Conservation (phyloP, 2,113 vertebrate species). For the Sclerurus mexicanus region DNA sequence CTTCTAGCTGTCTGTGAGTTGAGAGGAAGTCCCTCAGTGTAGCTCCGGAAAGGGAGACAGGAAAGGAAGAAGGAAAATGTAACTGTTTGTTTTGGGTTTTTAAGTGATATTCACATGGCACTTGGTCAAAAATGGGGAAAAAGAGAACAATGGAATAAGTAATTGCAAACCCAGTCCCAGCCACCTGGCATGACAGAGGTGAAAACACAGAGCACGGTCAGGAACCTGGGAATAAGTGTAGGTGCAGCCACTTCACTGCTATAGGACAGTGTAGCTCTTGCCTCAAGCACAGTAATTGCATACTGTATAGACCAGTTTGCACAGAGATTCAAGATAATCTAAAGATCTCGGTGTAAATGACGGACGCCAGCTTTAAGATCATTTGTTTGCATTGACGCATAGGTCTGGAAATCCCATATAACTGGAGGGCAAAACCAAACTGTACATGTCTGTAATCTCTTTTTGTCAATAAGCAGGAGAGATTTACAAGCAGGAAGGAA, state of each 20-base stretch:
- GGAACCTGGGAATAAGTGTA: background rate
- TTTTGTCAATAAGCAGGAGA: constrained; percentile 73
- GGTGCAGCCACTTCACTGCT: background rate
- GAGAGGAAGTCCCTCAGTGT: constrained; percentile 21
- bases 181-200: background rate
- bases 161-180: background rate
- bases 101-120: constrained; percentile 26
- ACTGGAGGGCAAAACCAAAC: constrained; percentile 67
- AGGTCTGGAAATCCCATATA: constrained; percentile 38
- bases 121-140: constrained; percentile 1
- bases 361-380: background rate
- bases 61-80: constrained; percentile 31
- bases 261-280: background rate
- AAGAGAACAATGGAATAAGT: constrained; percentile 28
- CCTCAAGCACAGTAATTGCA: background rate
- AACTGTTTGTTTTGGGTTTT: constrained; percentile 7
- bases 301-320: background rate
- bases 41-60: background rate
- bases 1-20: background rate
- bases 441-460: constrained; percentile 46
- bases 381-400: background rate
- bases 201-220: background rate
- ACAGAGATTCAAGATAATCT: background rate
- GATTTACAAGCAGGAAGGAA: constrained; percentile 78
- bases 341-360: background rate